phyloP scores from a whole-genome alignment of 2,888 invertebrate species.

The Apotomis capreana region DNA sequence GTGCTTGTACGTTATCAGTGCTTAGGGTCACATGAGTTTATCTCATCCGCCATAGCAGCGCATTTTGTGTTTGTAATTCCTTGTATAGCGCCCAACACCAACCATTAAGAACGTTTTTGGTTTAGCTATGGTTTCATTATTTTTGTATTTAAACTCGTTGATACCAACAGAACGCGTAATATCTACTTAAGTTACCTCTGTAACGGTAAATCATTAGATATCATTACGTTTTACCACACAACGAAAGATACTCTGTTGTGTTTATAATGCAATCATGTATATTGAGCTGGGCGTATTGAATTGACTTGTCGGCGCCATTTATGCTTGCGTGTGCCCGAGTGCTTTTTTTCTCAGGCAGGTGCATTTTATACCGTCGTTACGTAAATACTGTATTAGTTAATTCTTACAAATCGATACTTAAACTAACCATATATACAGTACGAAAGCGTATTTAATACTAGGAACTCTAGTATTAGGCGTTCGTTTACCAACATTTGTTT shows the following conservation, averaged over 20 bases:
- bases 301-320: conserved; percentile 7
- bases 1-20: too few relatives aligned
- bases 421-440: neutral
- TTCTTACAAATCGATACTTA: conserved; percentile 9
- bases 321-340: conserved; percentile 16
- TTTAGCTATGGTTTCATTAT: too few relatives aligned
- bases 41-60: too few relatives aligned
- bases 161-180: too few relatives aligned
- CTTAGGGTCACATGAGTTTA: too few relatives aligned
- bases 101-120: too few relatives aligned
- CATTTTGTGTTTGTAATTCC: too few relatives aligned
- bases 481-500: conserved; percentile 34
- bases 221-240: conserved; percentile 10
- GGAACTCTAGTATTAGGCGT: conserved; percentile 6
- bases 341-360: conserved; percentile 26
- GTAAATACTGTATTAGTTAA: conserved; percentile 10
- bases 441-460: neutral
- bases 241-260: neutral
- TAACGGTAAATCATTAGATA: neutral
- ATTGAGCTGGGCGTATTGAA: conserved; percentile 7
- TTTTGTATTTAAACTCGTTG: too few relatives aligned
- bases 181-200: neutral
- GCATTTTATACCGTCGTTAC: conserved; percentile 16
- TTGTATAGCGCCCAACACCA: too few relatives aligned
- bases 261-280: conserved; percentile 22